phyloP scores from a whole-genome alignment of 1,140 invertebrate genomes.

The Hetaerina americana region DNA sequence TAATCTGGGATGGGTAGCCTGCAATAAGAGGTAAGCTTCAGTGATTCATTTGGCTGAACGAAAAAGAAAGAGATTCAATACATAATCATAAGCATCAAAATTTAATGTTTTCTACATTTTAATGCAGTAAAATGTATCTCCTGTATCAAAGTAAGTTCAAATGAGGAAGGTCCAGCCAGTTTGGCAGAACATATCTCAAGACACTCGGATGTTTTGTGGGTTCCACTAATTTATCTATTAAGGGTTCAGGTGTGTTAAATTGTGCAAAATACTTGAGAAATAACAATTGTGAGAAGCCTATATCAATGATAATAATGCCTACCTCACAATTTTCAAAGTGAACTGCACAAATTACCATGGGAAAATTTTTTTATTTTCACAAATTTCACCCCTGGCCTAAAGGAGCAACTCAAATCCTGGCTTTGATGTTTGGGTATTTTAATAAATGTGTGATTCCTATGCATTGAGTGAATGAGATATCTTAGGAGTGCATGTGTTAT shows the following conservation, averaged over 20 bases:
- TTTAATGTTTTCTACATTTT: too few species aligned
- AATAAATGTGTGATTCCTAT: background rate
- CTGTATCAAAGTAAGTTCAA: too few species aligned
- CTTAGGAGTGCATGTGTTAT: background rate
- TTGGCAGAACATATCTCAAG: background rate
- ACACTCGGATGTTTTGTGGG: background rate
- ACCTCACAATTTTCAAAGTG: background rate
- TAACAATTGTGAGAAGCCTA: background rate
- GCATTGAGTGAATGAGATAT: background rate
- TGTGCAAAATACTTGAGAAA: background rate
- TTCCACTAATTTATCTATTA: background rate
- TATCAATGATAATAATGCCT: background rate
- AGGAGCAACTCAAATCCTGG: background rate
- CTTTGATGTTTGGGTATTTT: background rate
- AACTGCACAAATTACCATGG: background rate
- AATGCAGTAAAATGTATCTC: too few species aligned
- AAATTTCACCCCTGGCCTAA: background rate
- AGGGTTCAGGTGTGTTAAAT: background rate
- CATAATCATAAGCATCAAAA: background rate
- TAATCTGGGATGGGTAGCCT: too few species aligned
- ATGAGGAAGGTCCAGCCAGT: background rate
- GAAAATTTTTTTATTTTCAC: background rate
- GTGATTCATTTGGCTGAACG: background rate
- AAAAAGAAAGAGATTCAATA: too few species aligned
- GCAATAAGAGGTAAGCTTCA: too few species aligned